Percentiles rank a stretch among this genome's conserved stretches.
Conservation (phyloP, 2,797 vertebrate species). For the Sebastes kiyomatsui region DNA sequence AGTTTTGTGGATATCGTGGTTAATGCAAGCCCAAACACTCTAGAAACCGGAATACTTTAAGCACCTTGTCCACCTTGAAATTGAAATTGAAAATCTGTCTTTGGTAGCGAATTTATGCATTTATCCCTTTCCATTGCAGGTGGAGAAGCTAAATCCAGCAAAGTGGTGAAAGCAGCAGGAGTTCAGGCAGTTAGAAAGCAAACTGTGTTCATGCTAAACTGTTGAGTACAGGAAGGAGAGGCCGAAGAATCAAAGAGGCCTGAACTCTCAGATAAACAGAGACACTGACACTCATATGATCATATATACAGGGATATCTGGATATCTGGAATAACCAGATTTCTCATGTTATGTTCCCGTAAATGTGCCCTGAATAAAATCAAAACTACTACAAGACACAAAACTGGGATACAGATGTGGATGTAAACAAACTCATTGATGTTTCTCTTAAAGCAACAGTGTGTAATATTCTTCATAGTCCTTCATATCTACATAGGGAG, state of each 20-base stretch:
- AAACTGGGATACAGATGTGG: too few species aligned
- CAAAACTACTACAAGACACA: background rate
- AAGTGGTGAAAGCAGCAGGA: background rate
- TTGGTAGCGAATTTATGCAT: background rate
- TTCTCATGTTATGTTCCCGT: too few species aligned
- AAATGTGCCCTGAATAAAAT: background rate
- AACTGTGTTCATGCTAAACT: background rate
- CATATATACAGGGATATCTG: background rate
- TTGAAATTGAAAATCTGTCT: background rate
- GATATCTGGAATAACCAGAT: too few species aligned
- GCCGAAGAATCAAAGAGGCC: background rate
- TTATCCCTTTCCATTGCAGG: background rate
- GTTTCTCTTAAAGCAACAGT: too few species aligned
- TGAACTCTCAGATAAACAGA: background rate
- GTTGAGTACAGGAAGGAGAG: background rate
- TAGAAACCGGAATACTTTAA: background rate
- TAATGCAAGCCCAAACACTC: background rate
- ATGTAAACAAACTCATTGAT: too few species aligned
- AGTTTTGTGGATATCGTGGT: background rate
- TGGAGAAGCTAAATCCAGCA: background rate
- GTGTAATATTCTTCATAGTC: too few species aligned
- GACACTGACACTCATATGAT: background rate
- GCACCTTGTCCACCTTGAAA: background rate
- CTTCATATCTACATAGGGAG: too few species aligned
- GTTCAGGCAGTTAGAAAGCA: background rate